Evolutionary conservation across 2,797 vertebrate genomes (phyloP).

Genomic region (Gephyroberyx darwinii): DNA sequence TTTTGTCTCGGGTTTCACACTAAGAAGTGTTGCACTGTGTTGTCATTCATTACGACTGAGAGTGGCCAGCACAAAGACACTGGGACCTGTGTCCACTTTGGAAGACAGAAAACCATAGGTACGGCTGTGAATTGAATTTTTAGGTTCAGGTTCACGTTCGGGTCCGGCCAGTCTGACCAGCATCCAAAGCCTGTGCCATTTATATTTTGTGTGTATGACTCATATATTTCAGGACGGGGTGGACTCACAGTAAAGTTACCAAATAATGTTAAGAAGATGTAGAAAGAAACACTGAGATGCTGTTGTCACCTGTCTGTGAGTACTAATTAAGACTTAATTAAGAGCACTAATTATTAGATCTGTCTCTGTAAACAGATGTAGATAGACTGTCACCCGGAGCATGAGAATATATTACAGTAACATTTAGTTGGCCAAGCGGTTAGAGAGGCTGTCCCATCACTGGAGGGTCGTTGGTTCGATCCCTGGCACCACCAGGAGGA

Average conservation of each 20-base stretch:
- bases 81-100: constrained; percentile 24
- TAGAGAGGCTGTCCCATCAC: too few relatives aligned
- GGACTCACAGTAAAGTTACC: background rate
- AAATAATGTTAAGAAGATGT: background rate
- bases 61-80: constrained; percentile 28
- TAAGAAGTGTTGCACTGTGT: background rate
- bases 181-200: background rate
- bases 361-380: background rate
- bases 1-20: constrained; percentile 55
- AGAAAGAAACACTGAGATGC: background rate
- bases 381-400: background rate
- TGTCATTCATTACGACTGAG: constrained; percentile 52
- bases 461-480: too few relatives aligned
- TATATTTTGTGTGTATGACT: background rate
- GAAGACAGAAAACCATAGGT: constrained; percentile 13
- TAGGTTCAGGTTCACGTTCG: too few relatives aligned
- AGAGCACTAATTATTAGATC: background rate
- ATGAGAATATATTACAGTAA: background rate
- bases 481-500: too few relatives aligned
- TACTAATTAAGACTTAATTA: too few relatives aligned
- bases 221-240: background rate
- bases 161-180: background rate
- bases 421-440: too few relatives aligned
- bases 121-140: too few relatives aligned
- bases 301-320: background rate